These are phyloP conservation scores for Heliornis fulica DNA, from an alignment of 2,113 vertebrate species.

Conservation along the genomic window DNA sequence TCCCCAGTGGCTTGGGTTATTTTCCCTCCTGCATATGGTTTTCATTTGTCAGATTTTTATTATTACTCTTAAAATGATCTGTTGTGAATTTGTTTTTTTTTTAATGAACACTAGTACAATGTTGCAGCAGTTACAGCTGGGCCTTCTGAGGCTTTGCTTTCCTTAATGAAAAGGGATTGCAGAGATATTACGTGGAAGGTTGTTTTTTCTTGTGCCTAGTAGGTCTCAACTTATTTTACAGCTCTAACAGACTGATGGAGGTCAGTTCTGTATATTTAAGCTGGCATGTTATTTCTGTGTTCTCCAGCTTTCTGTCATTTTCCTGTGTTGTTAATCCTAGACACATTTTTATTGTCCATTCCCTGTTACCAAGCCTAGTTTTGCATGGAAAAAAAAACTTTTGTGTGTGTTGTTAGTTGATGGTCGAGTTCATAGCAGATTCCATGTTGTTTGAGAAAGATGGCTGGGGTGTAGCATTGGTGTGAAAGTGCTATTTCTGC, in stretches of 20 bases:
- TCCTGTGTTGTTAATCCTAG: neutral
- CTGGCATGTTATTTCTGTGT: neutral
- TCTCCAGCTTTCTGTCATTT: neutral
- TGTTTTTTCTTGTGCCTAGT: neutral
- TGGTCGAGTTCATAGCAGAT: neutral
- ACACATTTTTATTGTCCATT: neutral
- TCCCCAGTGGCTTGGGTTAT: neutral
- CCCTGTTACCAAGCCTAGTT: neutral
- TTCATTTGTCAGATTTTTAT: constrained; percentile 46
- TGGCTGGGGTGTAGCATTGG: neutral
- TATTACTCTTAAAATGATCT: constrained; percentile 49
- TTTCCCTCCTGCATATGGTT: neutral
- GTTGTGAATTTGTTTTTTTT: constrained; percentile 52
- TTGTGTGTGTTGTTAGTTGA: neutral
- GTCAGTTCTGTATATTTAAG: neutral
- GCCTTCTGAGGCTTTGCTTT: neutral
- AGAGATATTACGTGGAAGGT: neutral
- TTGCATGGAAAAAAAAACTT: neutral
- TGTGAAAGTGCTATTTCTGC: neutral
- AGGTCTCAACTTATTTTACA: neutral
- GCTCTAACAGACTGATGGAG: neutral
- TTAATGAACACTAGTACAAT: neutral
- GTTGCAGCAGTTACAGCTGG: neutral
- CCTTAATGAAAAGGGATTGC: neutral
- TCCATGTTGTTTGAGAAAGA: neutral